Conservation (phyloP, 1,140 invertebrate species). For the Nasonia longicornis region DNA sequence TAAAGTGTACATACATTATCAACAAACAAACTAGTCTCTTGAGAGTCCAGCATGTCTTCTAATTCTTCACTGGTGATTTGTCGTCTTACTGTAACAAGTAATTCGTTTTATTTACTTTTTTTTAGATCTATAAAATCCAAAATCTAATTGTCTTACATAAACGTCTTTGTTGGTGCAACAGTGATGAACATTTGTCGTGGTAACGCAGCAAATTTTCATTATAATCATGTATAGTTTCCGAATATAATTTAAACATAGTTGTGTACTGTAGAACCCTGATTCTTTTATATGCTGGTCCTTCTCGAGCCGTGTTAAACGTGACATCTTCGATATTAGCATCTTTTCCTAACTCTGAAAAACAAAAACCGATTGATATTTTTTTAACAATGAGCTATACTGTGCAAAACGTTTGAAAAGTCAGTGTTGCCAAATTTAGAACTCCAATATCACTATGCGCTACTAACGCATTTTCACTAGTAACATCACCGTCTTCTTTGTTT, state of each 20-base stretch:
- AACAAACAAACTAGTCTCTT: slow-evolving; percentile 72
- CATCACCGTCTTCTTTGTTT: slow-evolving; percentile 44
- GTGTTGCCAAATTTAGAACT: slow-evolving; percentile 17
- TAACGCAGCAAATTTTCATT: slow-evolving; percentile 80
- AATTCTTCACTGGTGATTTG: slow-evolving; percentile 71
- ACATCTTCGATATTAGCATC: slow-evolving; percentile 56
- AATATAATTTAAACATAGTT: slow-evolving; percentile 65
- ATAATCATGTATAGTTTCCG: slow-evolving; percentile 79
- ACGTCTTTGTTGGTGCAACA: slow-evolving; percentile 81
- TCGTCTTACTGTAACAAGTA: slow-evolving; percentile 68
- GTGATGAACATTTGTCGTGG: slow-evolving; percentile 77
- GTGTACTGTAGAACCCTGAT: slow-evolving; percentile 69
- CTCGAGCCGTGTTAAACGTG: slow-evolving; percentile 48
- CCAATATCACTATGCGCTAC: background rate
- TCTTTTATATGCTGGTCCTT: slow-evolving; percentile 60
- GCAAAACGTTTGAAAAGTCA: slow-evolving; percentile 13
- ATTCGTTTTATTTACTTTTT: background rate
- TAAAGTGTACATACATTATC: slow-evolving; percentile 71
- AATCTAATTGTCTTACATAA: slow-evolving; percentile 74
- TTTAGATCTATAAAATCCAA: slow-evolving; percentile 48
- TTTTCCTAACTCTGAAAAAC: slow-evolving; percentile 59
- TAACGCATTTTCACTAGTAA: slow-evolving; percentile 22
- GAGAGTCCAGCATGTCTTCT: slow-evolving; percentile 68
- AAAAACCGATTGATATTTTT: background rate
- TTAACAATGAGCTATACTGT: no score